Conservation (phyloP, 2,113 vertebrate species). For the Rattus rattus region DNA sequence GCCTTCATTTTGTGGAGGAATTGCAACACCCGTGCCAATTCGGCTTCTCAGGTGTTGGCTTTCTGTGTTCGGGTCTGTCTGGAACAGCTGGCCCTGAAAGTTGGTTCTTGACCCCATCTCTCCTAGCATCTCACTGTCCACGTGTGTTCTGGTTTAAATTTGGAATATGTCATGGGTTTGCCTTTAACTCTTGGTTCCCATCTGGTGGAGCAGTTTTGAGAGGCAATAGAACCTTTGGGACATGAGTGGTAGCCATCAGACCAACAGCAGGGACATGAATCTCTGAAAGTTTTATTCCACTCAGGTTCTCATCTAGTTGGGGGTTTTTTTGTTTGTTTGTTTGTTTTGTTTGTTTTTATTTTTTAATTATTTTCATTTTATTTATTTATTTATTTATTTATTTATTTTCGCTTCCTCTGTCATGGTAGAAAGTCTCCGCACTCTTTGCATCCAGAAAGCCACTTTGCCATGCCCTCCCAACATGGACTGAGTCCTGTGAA, state of each 20-base stretch:
- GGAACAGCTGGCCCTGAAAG: not conserved
- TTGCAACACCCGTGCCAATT: not conserved
- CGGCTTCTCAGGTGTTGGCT: not conserved
- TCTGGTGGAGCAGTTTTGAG: not conserved
- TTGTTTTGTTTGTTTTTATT: no score
- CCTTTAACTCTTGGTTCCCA: not conserved
- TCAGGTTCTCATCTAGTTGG: not conserved
- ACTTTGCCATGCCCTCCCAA: not conserved
- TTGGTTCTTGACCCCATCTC: not conserved
- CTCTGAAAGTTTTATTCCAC: not conserved
- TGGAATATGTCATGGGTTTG: not conserved
- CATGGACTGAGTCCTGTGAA: not conserved
- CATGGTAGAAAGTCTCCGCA: no score
- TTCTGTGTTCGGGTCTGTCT: not conserved
- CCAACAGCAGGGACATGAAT: rapidly evolving
- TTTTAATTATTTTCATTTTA: no score
- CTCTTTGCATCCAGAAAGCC: not conserved
- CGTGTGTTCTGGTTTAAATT: not conserved
- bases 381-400: no score
- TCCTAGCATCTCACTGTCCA: rapidly evolving
- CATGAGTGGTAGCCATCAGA: not conserved
- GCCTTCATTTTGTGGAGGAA: not conserved
- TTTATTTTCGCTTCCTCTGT: not conserved
- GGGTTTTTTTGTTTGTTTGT: no score
- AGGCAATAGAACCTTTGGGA: not conserved